Percentiles rank a stretch among this genome's conserved stretches.
These are phyloP conservation scores for Ectemnius continuus DNA, from an alignment of 2,888 invertebrate species.

Conservation along the genomic window DNA sequence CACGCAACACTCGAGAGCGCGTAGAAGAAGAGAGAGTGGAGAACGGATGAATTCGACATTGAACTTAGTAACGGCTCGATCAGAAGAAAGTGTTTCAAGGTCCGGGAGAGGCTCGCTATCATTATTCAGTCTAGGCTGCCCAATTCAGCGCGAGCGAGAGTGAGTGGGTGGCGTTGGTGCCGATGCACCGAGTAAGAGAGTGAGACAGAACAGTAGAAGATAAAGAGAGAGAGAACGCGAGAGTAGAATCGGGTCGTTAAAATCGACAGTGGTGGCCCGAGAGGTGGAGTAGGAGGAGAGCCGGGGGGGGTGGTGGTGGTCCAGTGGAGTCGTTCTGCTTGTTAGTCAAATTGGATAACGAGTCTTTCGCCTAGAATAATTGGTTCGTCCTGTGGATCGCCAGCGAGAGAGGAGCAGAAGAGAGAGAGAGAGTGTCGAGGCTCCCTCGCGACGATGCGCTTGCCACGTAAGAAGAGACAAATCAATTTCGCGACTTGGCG, in stretches of 20 bases:
- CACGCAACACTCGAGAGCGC: no score
- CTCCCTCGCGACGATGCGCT: not conserved
- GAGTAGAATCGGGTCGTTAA: slow-evolving; percentile 36
- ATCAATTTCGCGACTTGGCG: slow-evolving; percentile 38
- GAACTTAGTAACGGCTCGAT: no score
- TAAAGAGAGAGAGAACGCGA: not conserved
- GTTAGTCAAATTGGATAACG: slow-evolving; percentile 53
- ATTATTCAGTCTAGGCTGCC: no score
- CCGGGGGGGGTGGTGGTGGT: slow-evolving; percentile 24
- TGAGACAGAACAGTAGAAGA: not conserved
- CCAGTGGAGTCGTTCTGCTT: slow-evolving; percentile 38
- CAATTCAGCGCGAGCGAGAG: no score
- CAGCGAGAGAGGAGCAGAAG: no score
- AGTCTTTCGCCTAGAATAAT: slow-evolving; percentile 52
- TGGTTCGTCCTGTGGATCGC: slow-evolving; percentile 36
- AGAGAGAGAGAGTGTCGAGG: no score
- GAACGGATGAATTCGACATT: no score
- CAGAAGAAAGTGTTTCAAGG: no score
- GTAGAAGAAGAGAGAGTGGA: not conserved
- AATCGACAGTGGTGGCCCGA: slow-evolving; percentile 20
- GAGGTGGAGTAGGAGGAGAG: not conserved
- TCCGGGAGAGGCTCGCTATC: no score
- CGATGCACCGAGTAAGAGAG: not conserved
- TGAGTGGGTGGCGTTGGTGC: no score
- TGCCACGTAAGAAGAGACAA: slow-evolving; percentile 34